Conservation (phyloP, 2,113 vertebrate genomes). For the Laticauda laticaudata region DNA sequence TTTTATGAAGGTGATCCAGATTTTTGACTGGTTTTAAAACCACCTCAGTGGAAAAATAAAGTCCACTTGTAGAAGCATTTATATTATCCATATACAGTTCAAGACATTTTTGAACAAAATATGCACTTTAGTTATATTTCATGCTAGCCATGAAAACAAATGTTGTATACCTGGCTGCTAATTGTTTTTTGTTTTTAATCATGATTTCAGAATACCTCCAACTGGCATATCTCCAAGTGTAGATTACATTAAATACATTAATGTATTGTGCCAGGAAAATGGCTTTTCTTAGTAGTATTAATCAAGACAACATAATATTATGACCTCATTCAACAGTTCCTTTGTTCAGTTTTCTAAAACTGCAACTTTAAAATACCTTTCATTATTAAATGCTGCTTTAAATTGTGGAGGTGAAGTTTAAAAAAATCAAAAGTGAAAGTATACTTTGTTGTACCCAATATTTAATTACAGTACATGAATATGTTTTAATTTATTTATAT, state of each 20-base stretch:
- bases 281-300: slow-evolving; percentile 51
- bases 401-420: slow-evolving; percentile 36
- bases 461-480: slow-evolving; percentile 61
- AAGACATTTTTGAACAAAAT: slow-evolving; percentile 38
- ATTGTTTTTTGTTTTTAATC: slow-evolving; percentile 13
- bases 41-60: not conserved
- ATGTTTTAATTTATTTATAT: slow-evolving; percentile 70
- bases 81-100: slow-evolving; percentile 6
- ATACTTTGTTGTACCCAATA: slow-evolving; percentile 49
- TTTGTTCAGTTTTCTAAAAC: slow-evolving; percentile 55
- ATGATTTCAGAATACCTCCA: slow-evolving; percentile 9
- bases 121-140: slow-evolving; percentile 23
- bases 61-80: not conserved
- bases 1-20: not conserved
- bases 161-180: not conserved
- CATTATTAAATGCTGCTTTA: slow-evolving; percentile 34
- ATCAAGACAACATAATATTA: slow-evolving; percentile 31
- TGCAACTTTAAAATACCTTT: slow-evolving; percentile 61
- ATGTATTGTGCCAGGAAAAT: slow-evolving; percentile 45
- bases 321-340: slow-evolving; percentile 44
- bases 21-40: not conserved
- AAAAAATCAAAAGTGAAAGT: slow-evolving; percentile 54
- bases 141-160: not conserved
- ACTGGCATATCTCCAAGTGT: slow-evolving; percentile 33
- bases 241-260: slow-evolving; percentile 63